Conservation (phyloP, 2,113 vertebrate species). For the Tachysurus vachellii region DNA sequence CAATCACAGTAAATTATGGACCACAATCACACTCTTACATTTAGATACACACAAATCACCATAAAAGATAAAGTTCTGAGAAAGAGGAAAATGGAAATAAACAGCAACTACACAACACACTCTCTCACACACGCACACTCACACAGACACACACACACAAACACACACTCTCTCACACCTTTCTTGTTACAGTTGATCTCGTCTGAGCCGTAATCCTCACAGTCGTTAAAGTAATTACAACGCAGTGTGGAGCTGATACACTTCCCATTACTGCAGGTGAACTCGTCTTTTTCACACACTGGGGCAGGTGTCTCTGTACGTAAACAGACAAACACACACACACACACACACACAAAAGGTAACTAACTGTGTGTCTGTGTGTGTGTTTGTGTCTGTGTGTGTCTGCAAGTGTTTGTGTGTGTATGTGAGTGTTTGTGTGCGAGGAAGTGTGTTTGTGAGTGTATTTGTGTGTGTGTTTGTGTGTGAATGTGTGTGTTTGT, state of each 20-base stretch:
- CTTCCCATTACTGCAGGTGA: slow-evolving; percentile 81
- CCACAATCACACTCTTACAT: not conserved
- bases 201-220: slow-evolving; percentile 88
- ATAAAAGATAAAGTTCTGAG: not conserved
- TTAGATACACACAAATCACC: not conserved
- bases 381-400: not conserved
- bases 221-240: slow-evolving; percentile 95
- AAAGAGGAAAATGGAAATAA: not conserved
- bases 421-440: not conserved
- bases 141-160: not conserved
- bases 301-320: slow-evolving; percentile 49
- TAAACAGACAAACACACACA: slow-evolving; percentile 1
- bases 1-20: not conserved
- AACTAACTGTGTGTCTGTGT: not conserved
- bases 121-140: not conserved
- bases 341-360: not conserved
- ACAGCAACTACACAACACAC: not conserved
- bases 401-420: not conserved
- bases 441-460: not conserved
- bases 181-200: slow-evolving; percentile 76
- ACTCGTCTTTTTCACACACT: slow-evolving; percentile 86
- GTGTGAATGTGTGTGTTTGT: no score
- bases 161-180: slow-evolving; percentile 53
- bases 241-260: slow-evolving; percentile 83
- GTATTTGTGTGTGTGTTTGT: not conserved